Evolutionary conservation across 2,888 invertebrate species (phyloP).

Genomic region (Luperina nickerlii): DNA sequence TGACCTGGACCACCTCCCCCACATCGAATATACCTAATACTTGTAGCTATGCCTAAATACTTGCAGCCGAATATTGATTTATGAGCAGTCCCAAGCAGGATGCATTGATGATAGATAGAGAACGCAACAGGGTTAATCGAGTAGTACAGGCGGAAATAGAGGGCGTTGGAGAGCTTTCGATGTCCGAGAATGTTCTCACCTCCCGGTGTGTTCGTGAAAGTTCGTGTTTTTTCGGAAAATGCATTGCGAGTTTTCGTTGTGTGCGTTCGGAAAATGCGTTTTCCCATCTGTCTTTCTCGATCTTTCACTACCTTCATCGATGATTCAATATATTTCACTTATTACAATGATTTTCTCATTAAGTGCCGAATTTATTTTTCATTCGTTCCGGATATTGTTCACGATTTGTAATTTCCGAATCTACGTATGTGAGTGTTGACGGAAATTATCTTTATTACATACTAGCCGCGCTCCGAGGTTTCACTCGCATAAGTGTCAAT

Average conservation of each 20-base stretch:
- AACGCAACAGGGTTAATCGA: constrained; percentile 15
- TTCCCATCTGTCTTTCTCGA: neutral
- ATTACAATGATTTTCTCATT: neutral
- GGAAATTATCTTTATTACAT: too few relatives aligned
- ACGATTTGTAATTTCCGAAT: neutral
- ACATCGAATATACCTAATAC: constrained; percentile 21
- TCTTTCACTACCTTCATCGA: neutral
- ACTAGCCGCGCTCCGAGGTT: too few relatives aligned
- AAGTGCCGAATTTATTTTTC: neutral
- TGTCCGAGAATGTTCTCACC: neutral
- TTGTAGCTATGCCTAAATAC: constrained; percentile 12
- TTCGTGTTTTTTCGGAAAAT: constrained; percentile 15
- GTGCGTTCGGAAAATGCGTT: neutral
- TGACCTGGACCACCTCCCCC: constrained; percentile 31
- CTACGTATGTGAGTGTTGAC: neutral
- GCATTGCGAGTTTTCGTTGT: neutral
- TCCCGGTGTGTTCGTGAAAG: neutral
- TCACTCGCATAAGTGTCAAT: too few relatives aligned
- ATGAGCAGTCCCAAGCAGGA: constrained; percentile 14
- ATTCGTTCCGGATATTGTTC: neutral
- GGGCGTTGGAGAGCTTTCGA: neutral
- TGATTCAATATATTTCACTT: neutral
- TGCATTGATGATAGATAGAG: constrained; percentile 44
- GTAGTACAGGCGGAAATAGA: neutral
- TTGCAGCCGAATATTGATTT: constrained; percentile 53